Evolutionary conservation across 37 sponge, comb jelly and placozoan species (phyloP).

Genomic region (Theonella swinhoei): DNA sequence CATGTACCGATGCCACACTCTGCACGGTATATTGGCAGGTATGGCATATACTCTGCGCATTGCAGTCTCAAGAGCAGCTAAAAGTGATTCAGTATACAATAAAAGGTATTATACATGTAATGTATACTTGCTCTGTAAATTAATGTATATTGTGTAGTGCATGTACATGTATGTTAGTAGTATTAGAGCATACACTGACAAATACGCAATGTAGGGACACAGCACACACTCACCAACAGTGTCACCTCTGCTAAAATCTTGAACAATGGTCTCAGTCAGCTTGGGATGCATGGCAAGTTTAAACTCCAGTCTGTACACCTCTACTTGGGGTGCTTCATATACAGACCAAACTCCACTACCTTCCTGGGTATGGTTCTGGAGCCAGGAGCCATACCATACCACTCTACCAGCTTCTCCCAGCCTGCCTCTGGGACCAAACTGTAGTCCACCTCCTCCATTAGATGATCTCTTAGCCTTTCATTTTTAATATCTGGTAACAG

Average conservation of each 20-base stretch:
- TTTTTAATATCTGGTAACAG: too few relatives aligned
- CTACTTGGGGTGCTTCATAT: constrained; percentile 91
- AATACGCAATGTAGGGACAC: not conserved
- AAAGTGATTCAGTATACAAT: too few relatives aligned
- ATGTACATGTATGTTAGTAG: too few relatives aligned
- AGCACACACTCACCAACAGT: constrained; percentile 58
- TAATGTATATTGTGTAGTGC: too few relatives aligned
- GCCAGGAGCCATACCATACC: constrained; percentile 53
- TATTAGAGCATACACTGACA: not conserved
- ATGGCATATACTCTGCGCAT: constrained; percentile 57
- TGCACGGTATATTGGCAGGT: constrained; percentile 42
- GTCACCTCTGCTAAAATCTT: constrained; percentile 69
- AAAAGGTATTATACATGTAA: too few relatives aligned
- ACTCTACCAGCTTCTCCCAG: constrained; percentile 9
- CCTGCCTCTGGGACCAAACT: not conserved
- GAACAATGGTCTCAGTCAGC: constrained; percentile 27
- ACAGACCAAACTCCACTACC: constrained; percentile 79
- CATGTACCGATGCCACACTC: constrained; percentile 90
- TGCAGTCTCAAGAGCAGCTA: constrained; percentile 50
- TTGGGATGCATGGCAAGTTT: constrained; percentile 71
- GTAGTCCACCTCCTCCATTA: constrained; percentile 65
- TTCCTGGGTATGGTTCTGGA: constrained; percentile 34
- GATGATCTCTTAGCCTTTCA: constrained; percentile 35
- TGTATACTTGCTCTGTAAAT: too few relatives aligned
- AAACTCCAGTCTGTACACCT: constrained; percentile 82